Evolutionary conservation across 2,797 vertebrate species (phyloP), one percentile per base, ranked within the genome.

Genomic region (Fistularia tabacaria): DNA sequence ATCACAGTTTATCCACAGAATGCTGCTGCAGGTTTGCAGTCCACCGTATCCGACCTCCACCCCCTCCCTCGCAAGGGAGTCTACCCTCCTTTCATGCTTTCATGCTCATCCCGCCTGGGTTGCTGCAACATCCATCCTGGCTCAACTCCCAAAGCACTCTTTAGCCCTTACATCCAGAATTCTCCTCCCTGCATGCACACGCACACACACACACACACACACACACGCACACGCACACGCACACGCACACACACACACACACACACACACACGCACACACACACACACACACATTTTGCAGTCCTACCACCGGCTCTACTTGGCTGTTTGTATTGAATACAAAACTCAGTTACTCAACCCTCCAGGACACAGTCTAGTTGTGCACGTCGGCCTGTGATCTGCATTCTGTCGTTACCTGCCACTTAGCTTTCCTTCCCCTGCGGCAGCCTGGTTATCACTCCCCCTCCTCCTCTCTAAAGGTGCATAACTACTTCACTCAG

Each of bases 341-440:
- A 70, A 73, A 82, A 71, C 69, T 57, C 53, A 6, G 3, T 37
- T 6, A 57, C 77, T 69, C 62, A 64, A 36, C 58, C 53, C 70
- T 73, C 46, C 65, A 53, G 77, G 76, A 70, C 64, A 25, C 62
- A 49, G 54, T 64, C 53, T 61, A 25, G 62, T 48, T 55, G 62
- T 42, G 60, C 58, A 67, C 59, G 60, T 70, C 59, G 7, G 59
- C 42, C 59, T 77, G 66, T 81, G 73, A 84, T 84, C 80, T 86
- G 82, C 78, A 84, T 79, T 84, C 77, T 77, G 74, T 77, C 65
- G 40, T 68, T 74, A 77, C 74, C 76, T 69, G 73, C 73, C 79
- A 81, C 75, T 82, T 82, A 80, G 68, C 65, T 70, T 47, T 57
- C 13, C 71, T 64, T 69, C 74, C 73, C 75, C 74, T 71, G 71